Evolutionary conservation across 2,888 invertebrate genomes (phyloP).

Genomic region (Hyposoter dolosus): DNA sequence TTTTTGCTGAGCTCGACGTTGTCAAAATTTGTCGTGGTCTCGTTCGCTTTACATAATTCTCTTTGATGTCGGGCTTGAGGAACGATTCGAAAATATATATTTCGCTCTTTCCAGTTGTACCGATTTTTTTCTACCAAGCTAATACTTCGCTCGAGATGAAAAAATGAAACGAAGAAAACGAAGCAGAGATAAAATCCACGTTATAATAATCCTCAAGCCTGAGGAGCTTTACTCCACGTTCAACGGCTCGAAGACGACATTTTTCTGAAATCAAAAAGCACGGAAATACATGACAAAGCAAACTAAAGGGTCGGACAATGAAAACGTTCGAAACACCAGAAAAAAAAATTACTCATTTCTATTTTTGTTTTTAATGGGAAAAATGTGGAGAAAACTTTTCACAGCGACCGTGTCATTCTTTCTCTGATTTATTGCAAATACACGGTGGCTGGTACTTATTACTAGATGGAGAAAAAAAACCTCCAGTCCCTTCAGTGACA

Average conservation of each 20-base stretch:
- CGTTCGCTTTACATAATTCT: slow-evolving; percentile 27
- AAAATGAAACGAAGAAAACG: background rate
- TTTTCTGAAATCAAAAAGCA: slow-evolving; percentile 35
- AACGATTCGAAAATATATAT: slow-evolving; percentile 47
- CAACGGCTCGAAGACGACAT: background rate
- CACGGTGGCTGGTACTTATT: background rate
- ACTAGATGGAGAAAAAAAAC: background rate
- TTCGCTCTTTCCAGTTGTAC: slow-evolving; percentile 21
- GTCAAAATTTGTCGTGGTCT: slow-evolving; percentile 19
- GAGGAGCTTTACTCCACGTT: slow-evolving; percentile 23
- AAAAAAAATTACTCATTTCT: background rate
- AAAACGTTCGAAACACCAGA: background rate
- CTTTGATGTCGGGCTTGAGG: slow-evolving; percentile 51
- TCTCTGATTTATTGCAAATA: background rate
- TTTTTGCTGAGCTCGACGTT: background rate
- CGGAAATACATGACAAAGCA: slow-evolving; percentile 16
- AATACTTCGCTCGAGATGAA: background rate
- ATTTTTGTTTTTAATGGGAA: background rate
- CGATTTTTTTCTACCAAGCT: slow-evolving; percentile 1
- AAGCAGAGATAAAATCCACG: slow-evolving; percentile 1
- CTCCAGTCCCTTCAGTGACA: slow-evolving; percentile 40
- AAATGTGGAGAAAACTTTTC: background rate
- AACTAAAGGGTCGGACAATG: background rate
- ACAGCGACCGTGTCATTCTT: background rate
- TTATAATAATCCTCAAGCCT: slow-evolving; percentile 34